Conservation (phyloP, 2,113 vertebrate genomes). For the Pyxicephalus adspersus region DNA sequence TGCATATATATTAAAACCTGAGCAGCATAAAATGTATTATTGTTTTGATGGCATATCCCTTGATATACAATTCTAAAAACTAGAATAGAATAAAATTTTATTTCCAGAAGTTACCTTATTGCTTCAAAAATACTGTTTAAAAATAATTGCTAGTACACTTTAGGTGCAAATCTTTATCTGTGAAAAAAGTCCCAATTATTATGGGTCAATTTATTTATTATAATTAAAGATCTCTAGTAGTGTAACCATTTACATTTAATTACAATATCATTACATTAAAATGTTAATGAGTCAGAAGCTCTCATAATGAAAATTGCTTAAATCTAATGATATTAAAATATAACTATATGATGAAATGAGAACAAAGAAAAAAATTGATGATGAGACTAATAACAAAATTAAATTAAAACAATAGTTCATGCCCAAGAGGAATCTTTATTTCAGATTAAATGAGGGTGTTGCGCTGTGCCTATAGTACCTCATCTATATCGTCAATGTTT, state of each 20-base stretch:
- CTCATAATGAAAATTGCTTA: constrained; percentile 42
- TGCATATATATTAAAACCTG: background rate
- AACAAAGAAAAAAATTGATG: constrained; percentile 8
- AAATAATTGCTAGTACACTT: constrained; percentile 17
- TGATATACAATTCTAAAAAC: constrained; percentile 1
- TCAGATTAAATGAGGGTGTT: background rate
- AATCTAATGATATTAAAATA: constrained; percentile 17
- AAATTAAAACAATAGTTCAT: constrained; percentile 36
- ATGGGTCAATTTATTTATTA: constrained; percentile 16
- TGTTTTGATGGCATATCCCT: background rate
- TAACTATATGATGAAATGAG: background rate
- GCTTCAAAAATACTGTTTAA: background rate
- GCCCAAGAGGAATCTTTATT: background rate
- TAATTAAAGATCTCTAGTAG: constrained; percentile 32
- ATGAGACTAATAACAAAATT: constrained; percentile 21
- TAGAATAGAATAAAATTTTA: background rate
- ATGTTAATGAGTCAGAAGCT: constrained; percentile 39
- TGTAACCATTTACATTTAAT: constrained; percentile 37
- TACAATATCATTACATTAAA: constrained; percentile 40
- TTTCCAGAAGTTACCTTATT: background rate
- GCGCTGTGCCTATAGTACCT: background rate
- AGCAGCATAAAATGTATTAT: background rate
- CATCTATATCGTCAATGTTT: background rate
- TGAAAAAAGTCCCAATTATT: constrained; percentile 21
- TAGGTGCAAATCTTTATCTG: background rate